Evolutionary conservation across 2,113 vertebrate genomes (phyloP).

Genomic region (Lophura nycthemera): DNA sequence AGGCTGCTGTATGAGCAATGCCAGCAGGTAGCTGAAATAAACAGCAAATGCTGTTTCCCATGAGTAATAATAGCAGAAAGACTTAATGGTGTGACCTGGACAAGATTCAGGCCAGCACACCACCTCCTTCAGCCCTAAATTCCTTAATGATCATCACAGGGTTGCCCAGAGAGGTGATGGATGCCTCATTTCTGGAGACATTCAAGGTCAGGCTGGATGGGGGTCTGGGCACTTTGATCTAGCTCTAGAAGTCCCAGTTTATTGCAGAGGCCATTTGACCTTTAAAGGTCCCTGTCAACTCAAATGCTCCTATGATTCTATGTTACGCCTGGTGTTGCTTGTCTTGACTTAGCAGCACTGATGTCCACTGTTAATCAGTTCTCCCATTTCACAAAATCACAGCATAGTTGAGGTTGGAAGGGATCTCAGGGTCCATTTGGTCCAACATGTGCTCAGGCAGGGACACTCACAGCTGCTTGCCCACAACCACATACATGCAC

Average conservation of each 20-base stretch:
- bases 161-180: too few species aligned
- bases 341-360: neutral
- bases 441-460: neutral
- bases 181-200: too few species aligned
- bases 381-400: neutral
- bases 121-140: neutral
- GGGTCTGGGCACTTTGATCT: too few species aligned
- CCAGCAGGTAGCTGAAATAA: neutral
- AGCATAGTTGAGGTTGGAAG: neutral
- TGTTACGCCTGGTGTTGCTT: fast-evolving
- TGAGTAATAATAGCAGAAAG: neutral
- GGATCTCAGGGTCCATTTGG: neutral
- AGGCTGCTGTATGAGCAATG: neutral
- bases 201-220: too few species aligned
- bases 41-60: neutral
- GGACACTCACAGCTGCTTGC: neutral
- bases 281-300: too few species aligned
- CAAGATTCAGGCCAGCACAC: neutral
- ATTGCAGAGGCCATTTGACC: too few species aligned
- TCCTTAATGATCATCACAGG: neutral
- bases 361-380: neutral
- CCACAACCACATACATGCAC: neutral
- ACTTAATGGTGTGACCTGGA: neutral
- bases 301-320: too few species aligned
- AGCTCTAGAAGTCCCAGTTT: too few species aligned